A percentile compares a stretch with the other conserved stretches of the same genome.
Conservation (phyloP, 2,888 invertebrate species). For the Mesodorylaimus sp. region DNA sequence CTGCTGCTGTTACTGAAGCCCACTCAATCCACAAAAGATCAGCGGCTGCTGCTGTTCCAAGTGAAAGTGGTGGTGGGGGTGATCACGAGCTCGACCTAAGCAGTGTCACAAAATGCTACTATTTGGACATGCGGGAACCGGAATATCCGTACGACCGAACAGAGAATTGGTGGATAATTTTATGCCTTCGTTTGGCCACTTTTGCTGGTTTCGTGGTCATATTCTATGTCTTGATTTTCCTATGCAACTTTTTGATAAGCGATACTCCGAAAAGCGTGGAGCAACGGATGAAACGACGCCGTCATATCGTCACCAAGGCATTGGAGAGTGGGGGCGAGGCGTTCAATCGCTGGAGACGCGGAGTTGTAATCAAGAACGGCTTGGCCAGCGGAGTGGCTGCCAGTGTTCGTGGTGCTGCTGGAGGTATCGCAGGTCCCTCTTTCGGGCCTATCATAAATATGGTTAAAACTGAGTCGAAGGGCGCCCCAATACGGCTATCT, state of each 20-base stretch:
- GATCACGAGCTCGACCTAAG: background rate
- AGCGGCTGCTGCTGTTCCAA: too few relatives aligned
- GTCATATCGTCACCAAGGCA: background rate
- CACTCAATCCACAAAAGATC: too few relatives aligned
- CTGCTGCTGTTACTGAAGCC: too few relatives aligned
- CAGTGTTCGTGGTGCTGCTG: too few relatives aligned
- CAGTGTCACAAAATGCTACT: background rate
- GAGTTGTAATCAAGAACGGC: too few relatives aligned
- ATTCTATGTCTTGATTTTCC: background rate
- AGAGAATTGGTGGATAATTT: background rate
- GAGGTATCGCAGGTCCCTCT: too few relatives aligned
- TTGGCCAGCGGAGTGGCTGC: too few relatives aligned
- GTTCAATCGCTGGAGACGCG: too few relatives aligned
- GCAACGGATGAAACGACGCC: background rate
- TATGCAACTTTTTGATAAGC: background rate
- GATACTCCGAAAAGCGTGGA: background rate
- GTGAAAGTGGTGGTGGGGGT: too few relatives aligned
- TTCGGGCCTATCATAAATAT: too few relatives aligned
- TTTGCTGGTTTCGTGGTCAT: background rate
- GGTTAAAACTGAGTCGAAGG: too few relatives aligned
- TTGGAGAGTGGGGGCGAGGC: background rate
- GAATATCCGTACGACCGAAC: background rate
- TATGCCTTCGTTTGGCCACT: background rate
- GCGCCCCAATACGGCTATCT: too few relatives aligned
- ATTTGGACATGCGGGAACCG: background rate